These are phyloP conservation scores for Tinea trinotella DNA, from an alignment of 2,888 invertebrate genomes.

Conservation along the genomic window DNA sequence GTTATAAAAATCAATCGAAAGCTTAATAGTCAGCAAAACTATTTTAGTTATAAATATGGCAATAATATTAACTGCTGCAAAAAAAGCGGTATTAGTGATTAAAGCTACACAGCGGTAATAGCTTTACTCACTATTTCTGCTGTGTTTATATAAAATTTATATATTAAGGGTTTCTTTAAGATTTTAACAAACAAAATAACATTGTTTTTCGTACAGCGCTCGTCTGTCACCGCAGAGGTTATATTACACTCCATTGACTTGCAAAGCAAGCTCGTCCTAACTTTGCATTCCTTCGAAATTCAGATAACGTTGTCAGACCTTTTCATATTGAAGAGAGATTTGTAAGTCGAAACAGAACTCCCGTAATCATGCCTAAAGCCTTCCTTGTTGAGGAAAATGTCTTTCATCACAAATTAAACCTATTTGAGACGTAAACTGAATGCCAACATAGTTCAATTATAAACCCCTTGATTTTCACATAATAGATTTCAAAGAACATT, in stretches of 20 bases:
- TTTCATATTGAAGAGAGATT: constrained; percentile 9
- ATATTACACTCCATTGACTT: constrained; percentile 33
- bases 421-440: background rate
- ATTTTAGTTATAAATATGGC: too few relatives aligned
- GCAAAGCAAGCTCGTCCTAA: constrained; percentile 30
- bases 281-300: constrained; percentile 27
- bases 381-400: background rate
- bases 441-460: background rate
- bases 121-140: too few relatives aligned
- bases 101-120: too few relatives aligned
- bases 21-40: too few relatives aligned
- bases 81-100: too few relatives aligned
- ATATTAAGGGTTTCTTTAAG: too few relatives aligned
- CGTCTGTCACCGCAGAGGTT: constrained; percentile 21
- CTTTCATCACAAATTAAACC: background rate
- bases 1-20: too few relatives aligned
- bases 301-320: constrained; percentile 14
- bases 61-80: too few relatives aligned
- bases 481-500: background rate
- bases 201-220: background rate
- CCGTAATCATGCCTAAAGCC: background rate
- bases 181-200: background rate
- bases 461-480: background rate
- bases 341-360: constrained; percentile 4
- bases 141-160: too few relatives aligned